Evolutionary conservation across 2,888 invertebrate genomes (phyloP).

Genomic region (Megalurothrips usitatus): DNA sequence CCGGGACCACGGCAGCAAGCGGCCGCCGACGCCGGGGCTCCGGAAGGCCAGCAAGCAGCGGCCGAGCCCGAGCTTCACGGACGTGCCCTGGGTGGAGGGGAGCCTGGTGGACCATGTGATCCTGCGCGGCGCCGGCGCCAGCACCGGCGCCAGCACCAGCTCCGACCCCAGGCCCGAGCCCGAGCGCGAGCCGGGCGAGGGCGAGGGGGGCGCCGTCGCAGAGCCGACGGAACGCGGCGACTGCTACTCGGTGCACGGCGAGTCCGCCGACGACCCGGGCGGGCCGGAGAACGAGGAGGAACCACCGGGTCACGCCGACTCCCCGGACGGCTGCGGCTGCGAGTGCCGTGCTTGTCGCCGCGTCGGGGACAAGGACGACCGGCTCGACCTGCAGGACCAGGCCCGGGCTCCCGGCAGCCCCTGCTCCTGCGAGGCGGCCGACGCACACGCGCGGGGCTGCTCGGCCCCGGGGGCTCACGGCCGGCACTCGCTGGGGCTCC

Average conservation of each 20-base stretch:
- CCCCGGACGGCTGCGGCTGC: neutral
- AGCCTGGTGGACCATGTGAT: neutral
- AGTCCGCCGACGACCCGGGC: neutral
- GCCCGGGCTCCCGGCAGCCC: too few species aligned
- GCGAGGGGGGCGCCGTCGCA: neutral
- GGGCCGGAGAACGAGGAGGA: neutral
- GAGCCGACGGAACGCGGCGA: neutral
- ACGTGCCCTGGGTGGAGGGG: constrained; percentile 13
- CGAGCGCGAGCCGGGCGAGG: neutral
- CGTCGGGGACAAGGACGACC: too few species aligned
- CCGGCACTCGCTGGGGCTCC: too few species aligned
- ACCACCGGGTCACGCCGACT: neutral
- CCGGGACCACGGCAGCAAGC: neutral
- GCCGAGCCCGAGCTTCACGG: neutral
- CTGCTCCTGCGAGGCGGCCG: too few species aligned
- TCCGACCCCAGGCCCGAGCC: neutral
- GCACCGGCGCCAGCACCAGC: neutral
- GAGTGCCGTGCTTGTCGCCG: neutral
- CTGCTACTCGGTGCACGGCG: neutral
- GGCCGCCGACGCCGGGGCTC: neutral
- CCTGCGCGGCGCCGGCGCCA: neutral
- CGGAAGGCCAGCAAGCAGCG: neutral
- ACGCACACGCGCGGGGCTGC: too few species aligned
- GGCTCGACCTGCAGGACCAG: too few species aligned
- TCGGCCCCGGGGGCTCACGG: too few species aligned